Conservation (phyloP, 2,888 invertebrate species). For the Eupithecia exiguata region DNA sequence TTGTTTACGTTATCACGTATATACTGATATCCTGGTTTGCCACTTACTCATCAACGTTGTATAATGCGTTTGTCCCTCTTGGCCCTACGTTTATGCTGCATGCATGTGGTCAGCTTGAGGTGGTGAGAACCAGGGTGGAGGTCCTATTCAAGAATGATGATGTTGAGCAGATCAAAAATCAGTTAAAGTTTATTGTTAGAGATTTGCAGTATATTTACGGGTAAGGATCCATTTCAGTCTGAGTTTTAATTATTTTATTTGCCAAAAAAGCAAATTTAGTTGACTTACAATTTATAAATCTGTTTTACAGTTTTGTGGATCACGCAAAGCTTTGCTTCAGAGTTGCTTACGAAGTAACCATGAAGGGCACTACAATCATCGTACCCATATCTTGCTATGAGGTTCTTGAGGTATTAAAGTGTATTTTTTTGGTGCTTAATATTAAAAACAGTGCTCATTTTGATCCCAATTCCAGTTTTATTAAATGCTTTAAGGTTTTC, state of each 20-base stretch:
- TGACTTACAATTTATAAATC: background rate
- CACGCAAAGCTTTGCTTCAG: slow-evolving; percentile 45
- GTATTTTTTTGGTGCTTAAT: background rate
- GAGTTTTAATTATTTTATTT: background rate
- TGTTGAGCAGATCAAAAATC: background rate
- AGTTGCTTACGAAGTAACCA: slow-evolving; percentile 48
- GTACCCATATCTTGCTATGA: slow-evolving; percentile 53
- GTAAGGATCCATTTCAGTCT: slow-evolving; percentile 2
- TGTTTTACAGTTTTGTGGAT: slow-evolving; percentile 50
- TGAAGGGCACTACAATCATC: slow-evolving; percentile 50
- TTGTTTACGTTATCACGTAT: slow-evolving; percentile 22
- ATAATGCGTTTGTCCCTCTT: slow-evolving; percentile 32
- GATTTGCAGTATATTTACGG: slow-evolving; percentile 25
- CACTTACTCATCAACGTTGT: slow-evolving; percentile 12
- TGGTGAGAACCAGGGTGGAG: slow-evolving; percentile 18
- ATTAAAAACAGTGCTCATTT: no score
- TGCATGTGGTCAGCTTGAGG: slow-evolving; percentile 39
- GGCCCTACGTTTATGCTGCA: slow-evolving; percentile 38
- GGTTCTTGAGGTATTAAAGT: slow-evolving; percentile 49
- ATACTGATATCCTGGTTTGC: slow-evolving; percentile 7
- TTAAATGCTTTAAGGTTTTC: no score
- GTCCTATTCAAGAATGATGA: slow-evolving; percentile 7
- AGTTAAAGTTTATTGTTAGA: slow-evolving; percentile 11
- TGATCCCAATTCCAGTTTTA: no score
- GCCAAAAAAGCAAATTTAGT: background rate